phyloP scores from a whole-genome alignment of 2,797 vertebrate species.

The Lithobates sylvaticus region DNA sequence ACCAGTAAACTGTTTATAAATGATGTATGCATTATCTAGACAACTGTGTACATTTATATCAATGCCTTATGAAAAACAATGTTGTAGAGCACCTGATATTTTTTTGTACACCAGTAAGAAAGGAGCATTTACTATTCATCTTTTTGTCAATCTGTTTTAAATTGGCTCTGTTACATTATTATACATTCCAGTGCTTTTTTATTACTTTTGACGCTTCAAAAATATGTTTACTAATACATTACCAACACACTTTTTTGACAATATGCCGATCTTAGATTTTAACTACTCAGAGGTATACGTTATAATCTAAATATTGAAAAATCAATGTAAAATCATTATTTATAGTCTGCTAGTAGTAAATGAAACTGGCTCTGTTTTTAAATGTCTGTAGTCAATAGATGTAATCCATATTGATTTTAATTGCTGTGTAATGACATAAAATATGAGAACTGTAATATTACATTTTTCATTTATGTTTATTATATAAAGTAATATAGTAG shows the following conservation, averaged over 20 bases:
- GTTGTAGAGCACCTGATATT: slow-evolving; percentile 14
- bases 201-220: not conserved
- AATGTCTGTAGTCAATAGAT: not conserved
- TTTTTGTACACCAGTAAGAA: slow-evolving; percentile 13
- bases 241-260: not conserved
- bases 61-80: slow-evolving; percentile 4
- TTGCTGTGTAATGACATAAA: not conserved
- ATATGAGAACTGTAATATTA: not conserved
- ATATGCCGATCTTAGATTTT: not conserved
- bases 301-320: not conserved
- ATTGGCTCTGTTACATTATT: slow-evolving; percentile 10
- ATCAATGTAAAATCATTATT: slow-evolving; percentile 8
- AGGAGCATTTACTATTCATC: slow-evolving; percentile 19
- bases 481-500: not conserved
- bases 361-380: not conserved
- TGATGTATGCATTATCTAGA: slow-evolving; percentile 1
- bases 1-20: slow-evolving; percentile 9
- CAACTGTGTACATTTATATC: not conserved
- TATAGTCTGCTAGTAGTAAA: not conserved
- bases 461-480: not conserved
- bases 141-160: slow-evolving; percentile 35
- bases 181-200: not conserved
- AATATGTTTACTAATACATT: slow-evolving; percentile 5
- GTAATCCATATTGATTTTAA: not conserved
- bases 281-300: not conserved